Base-by-base conservation (phyloP, 2,888 invertebrate species). In the Polyommatus iphigenia region DNA sequence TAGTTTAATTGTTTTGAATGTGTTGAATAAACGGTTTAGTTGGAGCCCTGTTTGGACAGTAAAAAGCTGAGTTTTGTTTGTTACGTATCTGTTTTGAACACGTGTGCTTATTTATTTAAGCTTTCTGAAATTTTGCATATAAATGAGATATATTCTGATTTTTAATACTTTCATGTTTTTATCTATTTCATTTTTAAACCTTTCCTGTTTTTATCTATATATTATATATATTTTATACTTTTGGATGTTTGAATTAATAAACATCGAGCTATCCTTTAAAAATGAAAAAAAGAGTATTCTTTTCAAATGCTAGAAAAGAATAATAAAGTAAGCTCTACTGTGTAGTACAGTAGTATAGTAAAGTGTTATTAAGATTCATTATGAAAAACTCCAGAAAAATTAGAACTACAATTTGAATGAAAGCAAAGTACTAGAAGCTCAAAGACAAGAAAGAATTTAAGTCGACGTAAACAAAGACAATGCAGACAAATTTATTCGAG, bases 401-500 rank as follows among this genome's bases (percentile, higher is more conserved):
- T 10, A 50, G n/a, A 50, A 75, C 24, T 54, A 50, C 24, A 75
- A 75, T 54, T 8, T 54, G 24, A 41, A 2, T 72, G 41, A 0
- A 24, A 54, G 20, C 46, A 72, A 72, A 46, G 5, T 13, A 32
- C 29, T 18, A 46, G 46, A 73, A 73, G 13, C 41, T 20, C 10
- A 18, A 20, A 72, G n/a, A n/a, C 20, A 3, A 46, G 46, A 41
- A 73, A 50, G 15, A 71, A 71, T 18, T 72, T 6, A 71, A 18
- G 54, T 46, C 24, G 41, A 83, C 85, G 85, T 86, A 87, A 86
- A 85, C 85, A 81, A 83, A 83, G 80, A 83, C 80, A 81, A 81
- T 80, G 82, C 79, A 79, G 81, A 84, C 82, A 83, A 83, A 84
- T 85, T 83, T 81, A 83, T 82, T 79, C 82, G 82, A 84, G 85